These are phyloP conservation scores for Leucopsar rothschildi DNA, from an alignment of 2,113 vertebrate species.

Conservation along the genomic window DNA sequence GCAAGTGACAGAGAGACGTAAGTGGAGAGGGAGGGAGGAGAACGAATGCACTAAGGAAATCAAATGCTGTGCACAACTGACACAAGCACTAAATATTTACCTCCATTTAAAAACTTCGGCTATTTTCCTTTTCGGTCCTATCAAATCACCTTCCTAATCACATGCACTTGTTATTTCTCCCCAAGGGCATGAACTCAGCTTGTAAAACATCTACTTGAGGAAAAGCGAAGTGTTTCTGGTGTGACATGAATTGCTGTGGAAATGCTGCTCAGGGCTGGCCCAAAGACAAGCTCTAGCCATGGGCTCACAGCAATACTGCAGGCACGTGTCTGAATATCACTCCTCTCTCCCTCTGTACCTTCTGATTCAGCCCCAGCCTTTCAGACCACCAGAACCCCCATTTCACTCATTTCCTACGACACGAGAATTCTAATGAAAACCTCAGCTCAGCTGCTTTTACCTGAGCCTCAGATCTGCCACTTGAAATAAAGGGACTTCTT, in stretches of 20 bases:
- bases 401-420: neutral
- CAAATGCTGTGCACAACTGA: neutral
- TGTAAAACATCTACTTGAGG: neutral
- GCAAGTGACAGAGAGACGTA: neutral
- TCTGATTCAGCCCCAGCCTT: neutral
- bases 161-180: neutral
- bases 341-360: neutral
- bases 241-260: neutral
- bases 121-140: slow-evolving; percentile 5
- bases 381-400: neutral
- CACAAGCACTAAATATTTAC: slow-evolving; percentile 16
- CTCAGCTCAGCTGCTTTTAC: neutral
- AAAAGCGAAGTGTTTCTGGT: neutral
- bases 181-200: neutral
- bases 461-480: neutral
- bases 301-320: neutral
- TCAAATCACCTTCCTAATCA: slow-evolving; percentile 33
- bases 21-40: neutral
- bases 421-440: neutral
- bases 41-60: neutral
- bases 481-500: neutral
- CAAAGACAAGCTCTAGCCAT: rapidly evolving
- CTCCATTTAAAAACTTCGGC: neutral
- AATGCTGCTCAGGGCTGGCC: neutral
- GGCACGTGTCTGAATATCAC: rapidly evolving